Evolutionary conservation across 2,797 vertebrate genomes (phyloP).

Genomic region (Anguilla pacifica): DNA sequence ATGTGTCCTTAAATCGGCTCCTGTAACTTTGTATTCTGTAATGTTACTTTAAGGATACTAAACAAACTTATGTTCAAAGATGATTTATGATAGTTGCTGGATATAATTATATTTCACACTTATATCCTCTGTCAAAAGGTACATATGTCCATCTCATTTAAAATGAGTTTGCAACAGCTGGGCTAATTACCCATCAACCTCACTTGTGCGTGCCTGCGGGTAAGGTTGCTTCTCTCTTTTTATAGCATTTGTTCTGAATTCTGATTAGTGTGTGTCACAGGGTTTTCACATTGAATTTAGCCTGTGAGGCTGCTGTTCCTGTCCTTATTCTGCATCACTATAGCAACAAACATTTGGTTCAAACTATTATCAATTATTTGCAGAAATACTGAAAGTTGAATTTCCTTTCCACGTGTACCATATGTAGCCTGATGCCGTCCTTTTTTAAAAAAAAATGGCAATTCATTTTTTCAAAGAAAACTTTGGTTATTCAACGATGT

Average conservation of each 20-base stretch:
- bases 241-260: background rate
- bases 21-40: background rate
- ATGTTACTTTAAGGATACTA: background rate
- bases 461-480: background rate
- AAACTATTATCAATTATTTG: background rate
- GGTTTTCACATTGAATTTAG: background rate
- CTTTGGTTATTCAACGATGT: background rate
- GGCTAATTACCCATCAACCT: background rate
- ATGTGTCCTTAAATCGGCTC: background rate
- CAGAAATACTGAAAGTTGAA: background rate
- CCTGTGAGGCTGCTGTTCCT: background rate
- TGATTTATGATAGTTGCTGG: background rate
- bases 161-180: background rate
- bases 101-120: background rate
- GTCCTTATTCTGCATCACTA: background rate
- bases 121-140: background rate
- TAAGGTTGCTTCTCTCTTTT: background rate
- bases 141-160: background rate
- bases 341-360: background rate
- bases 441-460: background rate
- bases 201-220: background rate
- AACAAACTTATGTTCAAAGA: background rate
- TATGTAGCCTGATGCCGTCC: background rate
- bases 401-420: background rate
- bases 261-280: background rate